Evolutionary conservation across 2,797 vertebrate species (phyloP).

Genomic region (Gastrophryne carolinensis): DNA sequence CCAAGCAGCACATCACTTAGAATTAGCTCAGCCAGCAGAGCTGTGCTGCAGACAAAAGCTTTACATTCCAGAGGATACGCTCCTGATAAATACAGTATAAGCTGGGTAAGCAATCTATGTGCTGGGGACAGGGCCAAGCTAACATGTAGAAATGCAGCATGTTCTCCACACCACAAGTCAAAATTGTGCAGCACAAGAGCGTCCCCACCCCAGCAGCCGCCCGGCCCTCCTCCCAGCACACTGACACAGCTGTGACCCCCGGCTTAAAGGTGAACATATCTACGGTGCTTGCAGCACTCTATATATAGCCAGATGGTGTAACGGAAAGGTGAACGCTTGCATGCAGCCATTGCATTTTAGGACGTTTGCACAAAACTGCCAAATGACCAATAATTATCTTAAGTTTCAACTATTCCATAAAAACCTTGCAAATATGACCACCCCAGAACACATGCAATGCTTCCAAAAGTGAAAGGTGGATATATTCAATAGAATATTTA

Average conservation of each 20-base stretch:
- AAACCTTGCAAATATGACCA: too few relatives aligned
- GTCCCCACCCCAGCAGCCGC: background rate
- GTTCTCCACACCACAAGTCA: too few relatives aligned
- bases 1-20: background rate
- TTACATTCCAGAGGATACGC: background rate
- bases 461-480: background rate
- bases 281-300: background rate
- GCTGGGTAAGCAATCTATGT: background rate
- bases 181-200: background rate
- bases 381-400: too few relatives aligned
- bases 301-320: background rate
- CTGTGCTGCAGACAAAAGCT: background rate
- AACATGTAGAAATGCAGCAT: background rate
- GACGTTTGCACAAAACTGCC: too few relatives aligned
- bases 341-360: background rate
- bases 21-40: background rate
- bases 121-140: background rate
- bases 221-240: background rate
- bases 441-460: too few relatives aligned
- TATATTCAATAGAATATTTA: background rate
- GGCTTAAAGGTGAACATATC: constrained; percentile 20
- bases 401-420: background rate
- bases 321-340: background rate
- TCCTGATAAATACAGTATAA: background rate
- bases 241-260: constrained; percentile 14